Base-by-base conservation (phyloP, 2,797 vertebrate species). In the Mus spretus region DNA sequence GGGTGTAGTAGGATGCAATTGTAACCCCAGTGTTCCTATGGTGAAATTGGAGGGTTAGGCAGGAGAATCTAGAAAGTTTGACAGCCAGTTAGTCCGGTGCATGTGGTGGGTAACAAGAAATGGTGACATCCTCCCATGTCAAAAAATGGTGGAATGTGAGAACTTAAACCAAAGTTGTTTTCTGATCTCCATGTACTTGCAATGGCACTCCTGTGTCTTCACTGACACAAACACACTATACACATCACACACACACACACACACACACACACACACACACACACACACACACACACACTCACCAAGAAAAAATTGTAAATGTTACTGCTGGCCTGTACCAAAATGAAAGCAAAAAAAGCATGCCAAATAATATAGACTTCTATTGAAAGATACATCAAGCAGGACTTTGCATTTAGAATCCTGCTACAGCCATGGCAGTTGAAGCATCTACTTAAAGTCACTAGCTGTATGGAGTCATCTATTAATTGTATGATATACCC, bases 361-460 rank as follows among this genome's bases (percentile, higher is more conserved):
- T 34, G 14, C 12, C 19, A 67, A 28, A 57, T 24, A n/a, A 65
- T n/a, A 47, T 40, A 28, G 86, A 50, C 24, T 53, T 74, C 17
- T 78, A 5, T 24, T 10, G 28, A 44, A 89, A 74, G 28, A 5
- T 5, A 44, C 3, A 14, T 79, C 37, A 7, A 7, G 2, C 0
- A 93, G 37, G 37, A 61, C 10, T 65, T 82, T 53, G 2, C 12
- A 31, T 53, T 82, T 31, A 37, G n/a, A 57, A 15, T 13, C 47
- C 5, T 50, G 12, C 17, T 37, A 34, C 1, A n/a, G 15, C 6
- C 0, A 19, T 13, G 20, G 57, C 53, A 57, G 19, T 0, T 7
- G 31, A n/a, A 67, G 57, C 2, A 1, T 4, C 50, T 44, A 31
- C 3, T 22, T 26, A 14, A 1, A 1, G 28, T 8, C 20, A 20